Conservation (phyloP, 2,888 invertebrate species). For the Latrodectus hesperus region DNA sequence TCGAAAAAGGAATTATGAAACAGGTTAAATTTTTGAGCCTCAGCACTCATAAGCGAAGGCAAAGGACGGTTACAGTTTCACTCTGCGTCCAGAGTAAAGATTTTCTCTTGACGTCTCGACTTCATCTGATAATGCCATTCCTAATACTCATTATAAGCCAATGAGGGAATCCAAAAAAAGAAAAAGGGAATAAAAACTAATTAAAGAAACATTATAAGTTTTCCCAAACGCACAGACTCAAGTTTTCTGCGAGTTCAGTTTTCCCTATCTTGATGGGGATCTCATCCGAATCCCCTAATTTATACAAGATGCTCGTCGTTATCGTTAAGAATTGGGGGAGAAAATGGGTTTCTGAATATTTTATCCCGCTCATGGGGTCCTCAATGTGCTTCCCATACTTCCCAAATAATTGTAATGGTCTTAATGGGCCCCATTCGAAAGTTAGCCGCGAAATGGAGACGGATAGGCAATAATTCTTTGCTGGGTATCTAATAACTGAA, state of each 20-base stretch:
- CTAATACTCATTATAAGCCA: not conserved
- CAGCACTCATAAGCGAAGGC: too few relatives aligned
- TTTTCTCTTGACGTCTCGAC: too few relatives aligned
- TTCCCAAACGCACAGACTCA: not conserved
- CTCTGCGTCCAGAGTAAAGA: too few relatives aligned
- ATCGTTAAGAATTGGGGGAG: conserved; percentile 15
- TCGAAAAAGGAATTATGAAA: too few relatives aligned
- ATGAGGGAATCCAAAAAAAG: too few relatives aligned
- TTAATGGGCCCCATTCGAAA: conserved; percentile 8
- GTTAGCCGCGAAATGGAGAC: too few relatives aligned
- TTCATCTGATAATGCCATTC: too few relatives aligned
- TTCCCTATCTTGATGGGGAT: not conserved
- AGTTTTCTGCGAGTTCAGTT: not conserved
- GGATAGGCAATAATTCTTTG: too few relatives aligned
- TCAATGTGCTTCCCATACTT: conserved; percentile 6
- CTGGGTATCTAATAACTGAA: too few relatives aligned
- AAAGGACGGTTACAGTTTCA: too few relatives aligned
- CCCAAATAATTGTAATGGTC: conserved; percentile 6
- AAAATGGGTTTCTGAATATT: conserved; percentile 30
- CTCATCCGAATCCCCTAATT: conserved; percentile 26
- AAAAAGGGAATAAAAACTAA: not conserved
- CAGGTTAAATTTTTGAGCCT: too few relatives aligned
- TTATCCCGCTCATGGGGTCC: conserved; percentile 8
- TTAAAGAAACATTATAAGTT: not conserved
- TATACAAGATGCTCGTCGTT: conserved; percentile 20